Evolutionary conservation across 1,140 invertebrate genomes (phyloP).

Genomic region (Pseudoatta argentina): DNA sequence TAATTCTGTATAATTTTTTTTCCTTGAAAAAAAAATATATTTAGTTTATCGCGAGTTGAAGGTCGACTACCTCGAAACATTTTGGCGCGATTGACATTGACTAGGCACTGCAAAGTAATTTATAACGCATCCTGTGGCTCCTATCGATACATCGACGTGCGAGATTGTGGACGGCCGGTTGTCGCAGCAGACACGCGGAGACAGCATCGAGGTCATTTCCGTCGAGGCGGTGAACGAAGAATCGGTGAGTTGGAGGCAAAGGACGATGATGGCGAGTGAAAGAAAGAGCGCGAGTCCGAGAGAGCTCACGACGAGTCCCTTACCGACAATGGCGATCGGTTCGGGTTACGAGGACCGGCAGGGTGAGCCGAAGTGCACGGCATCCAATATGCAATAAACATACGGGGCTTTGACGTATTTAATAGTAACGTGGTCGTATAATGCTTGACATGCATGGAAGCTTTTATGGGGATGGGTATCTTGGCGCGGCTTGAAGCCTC

Average conservation of each 20-base stretch:
- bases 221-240: constrained; percentile 53
- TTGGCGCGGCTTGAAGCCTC: constrained; percentile 65
- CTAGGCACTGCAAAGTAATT: constrained; percentile 31
- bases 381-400: constrained; percentile 86
- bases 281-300: not conserved
- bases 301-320: constrained; percentile 57
- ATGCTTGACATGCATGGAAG: constrained; percentile 85
- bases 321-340: constrained; percentile 74
- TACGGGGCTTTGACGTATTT: constrained; percentile 85
- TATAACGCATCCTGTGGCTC: constrained; percentile 30
- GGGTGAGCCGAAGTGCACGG: constrained; percentile 79
- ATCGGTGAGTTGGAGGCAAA: constrained; percentile 30
- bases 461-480: constrained; percentile 82
- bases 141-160: constrained; percentile 54
- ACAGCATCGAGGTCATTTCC: constrained; percentile 61
- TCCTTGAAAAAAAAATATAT: not conserved
- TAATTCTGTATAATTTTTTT: not conserved
- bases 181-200: constrained; percentile 28
- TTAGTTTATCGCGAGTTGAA: not conserved
- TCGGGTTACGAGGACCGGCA: constrained; percentile 77
- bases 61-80: not conserved
- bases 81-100: constrained; percentile 20
- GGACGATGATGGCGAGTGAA: constrained; percentile 36
- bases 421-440: constrained; percentile 86
- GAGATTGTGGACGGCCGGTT: constrained; percentile 35